Base-by-base conservation (phyloP, 2,888 invertebrate genomes). In the Criorhina ranunculi region DNA sequence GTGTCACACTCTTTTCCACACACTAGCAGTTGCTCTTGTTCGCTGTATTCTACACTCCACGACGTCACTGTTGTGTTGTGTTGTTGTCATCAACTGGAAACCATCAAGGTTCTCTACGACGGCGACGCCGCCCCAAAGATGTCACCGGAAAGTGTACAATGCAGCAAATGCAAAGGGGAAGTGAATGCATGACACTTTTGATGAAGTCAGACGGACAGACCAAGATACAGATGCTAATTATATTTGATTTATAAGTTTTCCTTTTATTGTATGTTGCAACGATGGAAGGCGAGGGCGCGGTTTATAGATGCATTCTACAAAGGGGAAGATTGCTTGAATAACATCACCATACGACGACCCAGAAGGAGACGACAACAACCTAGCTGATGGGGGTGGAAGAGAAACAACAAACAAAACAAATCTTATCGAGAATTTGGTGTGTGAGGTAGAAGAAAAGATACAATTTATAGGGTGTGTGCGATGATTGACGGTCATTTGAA, bases 1-100 rank as follows among this genome's bases (percentile, higher is more conserved):
- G 60, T 83, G 73, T 55, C 46, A 55, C 78, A 53, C 78, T 73
- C 78, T 73, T 83, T 78, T 83, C 66, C 66, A 75, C 57, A 49
- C 44, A 55, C 62, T 24, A 73, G 9, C 46, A 24, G 42, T n/a
- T 40, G 31, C 44, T 35, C 17, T n/a, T 40, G 31, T 40, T 35
- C 17, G 15, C 12, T 40, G 29, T 8, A 51, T 60, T 62, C 40
- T 69, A 49, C 37, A 57, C 62, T 64, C 62, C 17, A 67, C 78
- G 66, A 73, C 78, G 72, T 83, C 83, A 69, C 55, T 51, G 67
- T 62, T 73, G 42, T 73, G 67, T 62, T 73, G 42, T 73, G 55
- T 40, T 70, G 57, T 82, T 64, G 70, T 77, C 66, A 53, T 66
- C 46, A 49, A 72, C 46, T 78, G 62, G 67, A 78, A 40, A 72